Evolutionary conservation across 2,888 invertebrate species (phyloP), one percentile per base, ranked within the genome.

Genomic region (Parnassius smintheus): DNA sequence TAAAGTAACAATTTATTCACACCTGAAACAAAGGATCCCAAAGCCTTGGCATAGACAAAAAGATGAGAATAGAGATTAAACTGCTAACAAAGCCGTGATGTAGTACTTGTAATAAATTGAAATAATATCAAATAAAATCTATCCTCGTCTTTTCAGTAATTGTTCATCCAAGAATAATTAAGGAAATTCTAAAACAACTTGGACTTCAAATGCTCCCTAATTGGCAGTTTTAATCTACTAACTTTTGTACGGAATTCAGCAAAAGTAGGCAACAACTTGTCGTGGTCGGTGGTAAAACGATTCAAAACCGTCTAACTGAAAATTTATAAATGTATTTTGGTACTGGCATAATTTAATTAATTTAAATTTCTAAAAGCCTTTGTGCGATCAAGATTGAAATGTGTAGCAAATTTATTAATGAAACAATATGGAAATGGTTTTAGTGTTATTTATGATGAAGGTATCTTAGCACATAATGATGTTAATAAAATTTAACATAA

Each of bases 161-260:
- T 85, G 86, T 86, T 89, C 87, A 85, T 83, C 83, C 82, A 85
- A 86, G 85, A 84, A 83, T 88, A 88, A 89, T 89, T 88, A 88
- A 82, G 81, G 76, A 83, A 88, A 88, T 88, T 88, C 86, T 86
- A 85, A 87, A 88, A 86, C 88, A 88, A 88, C 86, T 88, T 84
- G 83, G 85, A 88, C 87, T 88, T 88, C 83, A 89, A 90, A 88
- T 88, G 85, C 84, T 86, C 80, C 80, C 83, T 91, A 90, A 90
- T 90, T 90, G 90, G 89, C 88, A 91, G 88, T 88, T 90, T 90
- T 88, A 91, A 90, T 90, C 86, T 87, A 88, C 88, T 86, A 90
- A 90, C 88, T 90, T 91, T 87, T 86, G 86, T 88, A 81, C 84
- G 82, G 85, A 88, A 87, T 85, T 86, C 83, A 80, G 79, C 82